These are phyloP conservation scores for Agriopis marginaria DNA, from an alignment of 2,888 invertebrate species.

Conservation along the genomic window DNA sequence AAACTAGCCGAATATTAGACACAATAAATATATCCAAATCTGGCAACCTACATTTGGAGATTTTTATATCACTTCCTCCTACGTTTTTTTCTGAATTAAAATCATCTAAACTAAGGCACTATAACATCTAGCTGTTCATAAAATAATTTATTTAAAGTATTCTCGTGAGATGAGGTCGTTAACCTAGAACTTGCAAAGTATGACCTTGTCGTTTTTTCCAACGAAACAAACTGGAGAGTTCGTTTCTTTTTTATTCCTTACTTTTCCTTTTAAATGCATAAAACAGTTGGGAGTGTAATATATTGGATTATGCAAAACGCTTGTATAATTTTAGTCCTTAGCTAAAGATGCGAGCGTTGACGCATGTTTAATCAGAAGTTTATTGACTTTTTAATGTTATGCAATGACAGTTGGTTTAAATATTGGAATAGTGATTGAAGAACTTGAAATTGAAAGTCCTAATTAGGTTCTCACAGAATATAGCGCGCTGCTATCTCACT, in stretches of 20 bases:
- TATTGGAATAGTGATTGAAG: background rate
- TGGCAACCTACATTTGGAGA: background rate
- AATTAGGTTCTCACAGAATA: background rate
- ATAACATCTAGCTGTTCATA: conserved; percentile 27
- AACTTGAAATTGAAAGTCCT: background rate
- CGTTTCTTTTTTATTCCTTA: conserved; percentile 47
- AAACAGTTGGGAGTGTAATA: conserved; percentile 42
- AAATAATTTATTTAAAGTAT: conserved; percentile 25
- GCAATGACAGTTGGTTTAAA: background rate
- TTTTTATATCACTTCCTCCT: background rate
- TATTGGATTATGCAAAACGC: conserved; percentile 41
- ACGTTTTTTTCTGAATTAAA: background rate
- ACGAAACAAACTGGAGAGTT: conserved; percentile 47
- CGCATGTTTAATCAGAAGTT: conserved; percentile 6
- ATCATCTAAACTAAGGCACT: conserved; percentile 23
- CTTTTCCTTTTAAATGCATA: conserved; percentile 53
- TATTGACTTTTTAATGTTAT: conserved; percentile 11
- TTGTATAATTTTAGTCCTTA: conserved; percentile 7
- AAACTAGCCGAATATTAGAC: background rate
- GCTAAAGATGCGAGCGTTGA: conserved; percentile 4
- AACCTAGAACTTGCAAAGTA: conserved; percentile 50
- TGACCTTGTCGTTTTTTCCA: conserved; percentile 62
- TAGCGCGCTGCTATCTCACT: too few species aligned
- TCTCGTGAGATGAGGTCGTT: conserved; percentile 53
- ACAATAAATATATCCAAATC: background rate